Evolutionary conservation across 2,113 vertebrate genomes (phyloP).

Genomic region (Planiliza haematocheilus): DNA sequence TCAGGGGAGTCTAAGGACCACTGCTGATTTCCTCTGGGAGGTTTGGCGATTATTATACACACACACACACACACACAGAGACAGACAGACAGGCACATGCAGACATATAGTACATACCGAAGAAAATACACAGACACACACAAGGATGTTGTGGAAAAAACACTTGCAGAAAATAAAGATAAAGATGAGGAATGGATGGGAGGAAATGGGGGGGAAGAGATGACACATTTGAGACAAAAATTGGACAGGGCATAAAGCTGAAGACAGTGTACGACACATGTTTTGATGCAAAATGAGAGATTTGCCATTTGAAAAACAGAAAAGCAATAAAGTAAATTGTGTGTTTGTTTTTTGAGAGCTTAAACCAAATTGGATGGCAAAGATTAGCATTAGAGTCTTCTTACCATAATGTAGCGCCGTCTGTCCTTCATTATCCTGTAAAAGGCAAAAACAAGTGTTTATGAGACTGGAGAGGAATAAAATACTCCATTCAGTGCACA

Average conservation of each 20-base stretch:
- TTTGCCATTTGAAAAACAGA: conserved; percentile 9
- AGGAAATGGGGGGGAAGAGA: conserved; percentile 2
- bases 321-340: no score
- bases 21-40: conserved; percentile 98
- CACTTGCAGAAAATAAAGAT: conserved; percentile 38
- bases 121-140: conserved; percentile 11
- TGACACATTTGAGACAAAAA: conserved; percentile 34
- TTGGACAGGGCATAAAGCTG: conserved; percentile 35
- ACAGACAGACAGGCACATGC: no score
- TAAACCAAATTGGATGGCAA: not conserved
- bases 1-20: conserved; percentile 84
- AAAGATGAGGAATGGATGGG: conserved; percentile 25
- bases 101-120: conserved; percentile 20
- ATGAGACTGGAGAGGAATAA: conserved; percentile 34
- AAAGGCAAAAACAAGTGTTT: conserved; percentile 72
- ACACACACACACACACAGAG: conserved; percentile 20
- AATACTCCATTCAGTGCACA: conserved; percentile 3
- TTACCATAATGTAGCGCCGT: conserved; percentile 98
- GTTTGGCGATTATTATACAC: conserved; percentile 78
- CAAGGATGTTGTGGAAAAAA: conserved; percentile 54
- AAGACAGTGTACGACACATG: conserved; percentile 13
- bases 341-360: not conserved
- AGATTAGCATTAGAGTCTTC: conserved; percentile 52
- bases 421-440: conserved; percentile 96
- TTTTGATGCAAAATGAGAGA: conserved; percentile 14